A percentile compares a stretch with the other conserved stretches of the same genome.
Evolutionary conservation across 2,113 vertebrate genomes (phyloP).

Genomic region (Dendrocopos noguchii): DNA sequence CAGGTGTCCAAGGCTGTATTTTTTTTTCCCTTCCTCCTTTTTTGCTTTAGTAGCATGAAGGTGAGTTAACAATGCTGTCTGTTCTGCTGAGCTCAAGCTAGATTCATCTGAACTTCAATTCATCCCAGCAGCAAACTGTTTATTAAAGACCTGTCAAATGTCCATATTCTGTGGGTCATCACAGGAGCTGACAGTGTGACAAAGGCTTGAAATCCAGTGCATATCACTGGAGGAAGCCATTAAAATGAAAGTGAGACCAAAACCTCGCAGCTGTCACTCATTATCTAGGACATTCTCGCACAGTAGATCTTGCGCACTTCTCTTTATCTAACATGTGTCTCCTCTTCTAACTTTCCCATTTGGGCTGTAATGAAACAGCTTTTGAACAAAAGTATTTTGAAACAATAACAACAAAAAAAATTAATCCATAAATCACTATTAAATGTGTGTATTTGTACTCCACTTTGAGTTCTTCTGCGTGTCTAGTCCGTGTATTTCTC

Average conservation of each 20-base stretch:
- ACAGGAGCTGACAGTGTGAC: constrained; percentile 38
- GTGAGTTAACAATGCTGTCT: constrained; percentile 31
- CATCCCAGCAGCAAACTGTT: constrained; percentile 61
- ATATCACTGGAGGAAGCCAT: constrained; percentile 61
- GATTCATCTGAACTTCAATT: constrained; percentile 58
- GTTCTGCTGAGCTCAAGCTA: constrained; percentile 37
- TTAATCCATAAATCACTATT: neutral
- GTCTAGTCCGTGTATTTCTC: neutral
- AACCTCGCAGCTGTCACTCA: constrained; percentile 57
- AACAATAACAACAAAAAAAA: neutral
- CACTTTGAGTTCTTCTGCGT: neutral
- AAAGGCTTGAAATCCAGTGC: constrained; percentile 64
- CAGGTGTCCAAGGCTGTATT: constrained; percentile 19
- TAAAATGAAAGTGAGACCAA: constrained; percentile 68
- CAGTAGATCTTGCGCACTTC: constrained; percentile 9
- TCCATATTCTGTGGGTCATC: constrained; percentile 44
- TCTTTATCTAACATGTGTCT: constrained; percentile 7
- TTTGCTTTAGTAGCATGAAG: constrained; percentile 35
- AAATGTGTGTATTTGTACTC: neutral
- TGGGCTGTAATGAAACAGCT: constrained; percentile 18
- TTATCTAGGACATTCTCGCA: constrained; percentile 67
- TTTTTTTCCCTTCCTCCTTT: neutral
- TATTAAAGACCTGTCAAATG: constrained; percentile 69
- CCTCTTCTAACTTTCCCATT: neutral
- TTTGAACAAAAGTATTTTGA: neutral